These are phyloP conservation scores for Latrodectus hesperus DNA, from an alignment of 2,888 invertebrate species.

Conservation along the genomic window DNA sequence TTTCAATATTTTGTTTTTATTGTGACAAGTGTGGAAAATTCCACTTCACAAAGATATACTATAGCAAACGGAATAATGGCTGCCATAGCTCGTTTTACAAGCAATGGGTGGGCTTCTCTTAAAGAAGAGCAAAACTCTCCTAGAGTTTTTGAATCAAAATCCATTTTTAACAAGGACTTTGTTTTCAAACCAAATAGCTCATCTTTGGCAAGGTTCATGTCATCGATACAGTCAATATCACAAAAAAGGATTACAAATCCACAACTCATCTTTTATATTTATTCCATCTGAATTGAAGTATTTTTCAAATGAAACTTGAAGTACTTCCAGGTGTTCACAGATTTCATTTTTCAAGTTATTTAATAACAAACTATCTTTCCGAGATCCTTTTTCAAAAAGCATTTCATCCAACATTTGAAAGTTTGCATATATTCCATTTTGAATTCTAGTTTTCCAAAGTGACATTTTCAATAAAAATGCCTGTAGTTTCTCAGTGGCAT, in stretches of 20 bases:
- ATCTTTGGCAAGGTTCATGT: conserved; percentile 49
- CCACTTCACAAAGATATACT: no score
- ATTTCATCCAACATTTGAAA: conserved; percentile 51
- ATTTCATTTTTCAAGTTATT: no score
- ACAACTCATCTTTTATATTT: no score
- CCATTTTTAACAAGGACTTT: conserved; percentile 45
- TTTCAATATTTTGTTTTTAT: conserved; percentile 48
- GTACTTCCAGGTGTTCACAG: no score
- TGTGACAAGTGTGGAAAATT: conserved; percentile 46
- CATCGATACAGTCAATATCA: conserved; percentile 55
- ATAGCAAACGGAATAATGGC: conserved; percentile 47
- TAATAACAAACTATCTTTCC: neutral
- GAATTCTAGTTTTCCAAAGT: conserved; percentile 49
- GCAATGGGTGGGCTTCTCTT: conserved; percentile 41
- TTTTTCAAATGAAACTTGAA: no score
- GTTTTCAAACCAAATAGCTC: conserved; percentile 49
- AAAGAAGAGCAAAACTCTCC: conserved; percentile 32
- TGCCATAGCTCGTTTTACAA: conserved; percentile 43
- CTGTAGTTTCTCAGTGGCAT: conserved; percentile 49
- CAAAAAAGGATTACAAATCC: neutral
- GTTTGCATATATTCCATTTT: conserved; percentile 49
- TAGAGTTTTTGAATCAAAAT: conserved; percentile 43
- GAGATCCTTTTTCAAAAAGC: conserved; percentile 44
- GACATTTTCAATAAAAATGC: conserved; percentile 55
- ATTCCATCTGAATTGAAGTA: no score